Percentiles rank a stretch among this genome's conserved stretches.
These are phyloP conservation scores for Taenaris catops DNA, from an alignment of 2,888 invertebrate species.

Conservation along the genomic window DNA sequence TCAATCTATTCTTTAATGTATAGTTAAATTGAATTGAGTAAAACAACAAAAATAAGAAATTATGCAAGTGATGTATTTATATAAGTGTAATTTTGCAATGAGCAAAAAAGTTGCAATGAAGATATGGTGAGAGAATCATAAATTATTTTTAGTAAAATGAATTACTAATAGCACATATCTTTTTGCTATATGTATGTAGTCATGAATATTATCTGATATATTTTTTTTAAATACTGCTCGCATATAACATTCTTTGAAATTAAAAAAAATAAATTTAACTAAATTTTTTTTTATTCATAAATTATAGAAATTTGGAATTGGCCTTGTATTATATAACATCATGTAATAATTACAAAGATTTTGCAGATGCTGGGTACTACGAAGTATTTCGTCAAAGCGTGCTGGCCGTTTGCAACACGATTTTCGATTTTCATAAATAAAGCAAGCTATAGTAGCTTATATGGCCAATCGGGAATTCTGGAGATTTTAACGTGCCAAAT, in stretches of 20 bases:
- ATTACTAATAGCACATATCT: no score
- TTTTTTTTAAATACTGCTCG: no score
- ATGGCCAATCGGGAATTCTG: background rate
- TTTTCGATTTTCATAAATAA: conserved; percentile 12
- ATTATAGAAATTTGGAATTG: no score
- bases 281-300: no score
- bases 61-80: conserved; percentile 24
- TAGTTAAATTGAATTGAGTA: conserved; percentile 7
- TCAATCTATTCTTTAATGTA: conserved; percentile 2
- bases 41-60: conserved; percentile 31
- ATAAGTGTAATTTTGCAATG: conserved; percentile 12
- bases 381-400: conserved; percentile 33
- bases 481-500: conserved; percentile 19
- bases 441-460: background rate
- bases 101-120: conserved; percentile 30
- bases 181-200: no score
- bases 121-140: conserved; percentile 27
- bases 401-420: conserved; percentile 25
- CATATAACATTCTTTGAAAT: no score
- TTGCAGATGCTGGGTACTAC: conserved; percentile 47
- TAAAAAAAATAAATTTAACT: no score
- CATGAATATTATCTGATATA: no score
- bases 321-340: conserved; percentile 9
- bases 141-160: no score
- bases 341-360: no score